Conservation (phyloP, 2,113 vertebrate species). For the Aspidoscelis tigris region DNA sequence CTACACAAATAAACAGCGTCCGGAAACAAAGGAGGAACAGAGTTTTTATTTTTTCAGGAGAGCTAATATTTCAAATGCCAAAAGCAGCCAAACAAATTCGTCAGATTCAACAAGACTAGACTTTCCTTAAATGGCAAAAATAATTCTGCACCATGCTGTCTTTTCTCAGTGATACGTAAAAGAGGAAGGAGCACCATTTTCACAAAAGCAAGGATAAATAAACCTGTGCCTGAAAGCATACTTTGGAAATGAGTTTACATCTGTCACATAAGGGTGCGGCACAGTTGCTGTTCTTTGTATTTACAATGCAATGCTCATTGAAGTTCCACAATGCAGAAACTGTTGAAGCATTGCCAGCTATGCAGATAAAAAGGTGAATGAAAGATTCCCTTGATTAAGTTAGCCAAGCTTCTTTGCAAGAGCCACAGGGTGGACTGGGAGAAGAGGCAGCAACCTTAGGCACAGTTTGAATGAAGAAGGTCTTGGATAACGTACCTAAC, state of each 20-base stretch:
- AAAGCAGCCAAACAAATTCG: conserved; percentile 45
- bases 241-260: neutral
- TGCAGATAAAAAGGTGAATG: neutral
- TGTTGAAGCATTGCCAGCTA: neutral
- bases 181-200: neutral
- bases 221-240: neutral
- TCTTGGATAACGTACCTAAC: too few species aligned
- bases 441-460: neutral
- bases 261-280: too few species aligned
- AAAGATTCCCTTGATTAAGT: neutral
- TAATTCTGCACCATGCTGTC: conserved; percentile 52
- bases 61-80: conserved; percentile 61
- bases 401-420: too few species aligned
- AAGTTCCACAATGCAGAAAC: neutral
- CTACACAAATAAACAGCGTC: conserved; percentile 29
- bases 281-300: too few species aligned
- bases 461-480: too few species aligned
- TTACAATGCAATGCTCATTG: too few species aligned
- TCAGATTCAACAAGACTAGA: conserved; percentile 43
- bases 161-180: conserved; percentile 20
- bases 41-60: conserved; percentile 55
- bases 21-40: conserved; percentile 43
- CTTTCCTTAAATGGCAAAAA: conserved; percentile 58
- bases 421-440: neutral
- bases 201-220: neutral